Evolutionary conservation across 2,888 invertebrate genomes (phyloP).

Genomic region (Amphipoea lucens): DNA sequence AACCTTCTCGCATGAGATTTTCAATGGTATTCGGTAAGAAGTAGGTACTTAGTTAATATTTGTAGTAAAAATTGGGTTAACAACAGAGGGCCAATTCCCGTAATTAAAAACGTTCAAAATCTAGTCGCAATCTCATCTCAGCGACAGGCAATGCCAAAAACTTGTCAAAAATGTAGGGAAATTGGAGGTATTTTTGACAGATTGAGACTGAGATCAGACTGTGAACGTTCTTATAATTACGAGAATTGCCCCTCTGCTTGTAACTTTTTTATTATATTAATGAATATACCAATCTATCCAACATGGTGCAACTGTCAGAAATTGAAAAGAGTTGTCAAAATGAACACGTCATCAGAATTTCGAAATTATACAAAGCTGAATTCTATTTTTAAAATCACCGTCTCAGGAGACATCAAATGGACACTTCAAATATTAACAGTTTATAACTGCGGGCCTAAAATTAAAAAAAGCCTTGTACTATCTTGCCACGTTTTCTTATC

Average conservation of each 20-base stretch:
- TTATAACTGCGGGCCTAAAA: not conserved
- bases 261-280: not conserved
- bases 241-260: not conserved
- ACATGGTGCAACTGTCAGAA: not conserved
- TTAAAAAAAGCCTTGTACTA: not conserved
- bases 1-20: not conserved
- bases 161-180: no score
- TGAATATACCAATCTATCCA: not conserved
- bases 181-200: no score
- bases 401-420: not conserved
- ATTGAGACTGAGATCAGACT: no score
- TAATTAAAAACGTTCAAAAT: no score
- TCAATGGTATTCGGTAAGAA: not conserved
- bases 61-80: not conserved
- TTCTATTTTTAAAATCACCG: not conserved
- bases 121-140: no score
- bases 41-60: not conserved
- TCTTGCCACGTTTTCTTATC: not conserved
- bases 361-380: not conserved
- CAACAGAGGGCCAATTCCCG: no score
- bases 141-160: no score
- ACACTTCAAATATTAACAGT: not conserved
- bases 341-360: not conserved
- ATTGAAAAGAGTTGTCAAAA: constrained; percentile 14
- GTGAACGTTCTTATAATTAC: no score